Evolutionary conservation across 30 jellyfish, hydroid and myxozoan genomes (phyloP).

Genomic region (Haliclystus octoradiatus): DNA sequence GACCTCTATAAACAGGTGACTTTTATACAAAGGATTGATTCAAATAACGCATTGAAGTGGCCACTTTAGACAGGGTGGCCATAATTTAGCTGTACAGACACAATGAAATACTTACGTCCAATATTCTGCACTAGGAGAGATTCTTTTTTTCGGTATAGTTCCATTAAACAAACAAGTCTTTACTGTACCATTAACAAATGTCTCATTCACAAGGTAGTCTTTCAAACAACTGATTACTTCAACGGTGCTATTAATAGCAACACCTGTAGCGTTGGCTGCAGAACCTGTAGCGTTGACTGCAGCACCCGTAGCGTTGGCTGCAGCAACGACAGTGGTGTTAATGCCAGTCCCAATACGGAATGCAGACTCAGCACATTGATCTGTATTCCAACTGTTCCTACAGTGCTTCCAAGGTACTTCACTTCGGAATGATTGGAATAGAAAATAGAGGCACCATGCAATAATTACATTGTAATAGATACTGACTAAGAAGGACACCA

Average conservation of each 20-base stretch:
- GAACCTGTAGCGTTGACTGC: too few species aligned
- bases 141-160: slow-evolving; percentile 12
- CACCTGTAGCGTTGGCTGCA: slow-evolving; percentile 6
- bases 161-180: slow-evolving; percentile 20
- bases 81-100: too few species aligned
- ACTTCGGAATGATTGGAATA: slow-evolving; percentile 64
- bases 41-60: neutral
- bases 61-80: neutral
- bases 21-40: too few species aligned
- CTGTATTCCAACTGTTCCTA: slow-evolving; percentile 50
- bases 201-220: too few species aligned
- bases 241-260: too few species aligned
- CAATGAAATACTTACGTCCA: slow-evolving; percentile 39
- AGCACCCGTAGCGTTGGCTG: slow-evolving; percentile 26
- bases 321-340: slow-evolving; percentile 5
- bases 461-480: slow-evolving; percentile 65
- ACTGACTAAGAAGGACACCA: slow-evolving; percentile 53
- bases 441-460: slow-evolving; percentile 69
- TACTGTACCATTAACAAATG: slow-evolving; percentile 15
- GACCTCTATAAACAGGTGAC: too few species aligned
- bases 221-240: too few species aligned
- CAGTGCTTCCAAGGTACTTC: slow-evolving; percentile 88
- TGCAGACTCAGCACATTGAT: slow-evolving; percentile 33
- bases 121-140: slow-evolving; percentile 38
- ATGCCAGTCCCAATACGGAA: slow-evolving; percentile 25